Evolutionary conservation across 2,888 invertebrate genomes (phyloP), one percentile per base, ranked within the genome.

Genomic region (Tipula confusa): DNA sequence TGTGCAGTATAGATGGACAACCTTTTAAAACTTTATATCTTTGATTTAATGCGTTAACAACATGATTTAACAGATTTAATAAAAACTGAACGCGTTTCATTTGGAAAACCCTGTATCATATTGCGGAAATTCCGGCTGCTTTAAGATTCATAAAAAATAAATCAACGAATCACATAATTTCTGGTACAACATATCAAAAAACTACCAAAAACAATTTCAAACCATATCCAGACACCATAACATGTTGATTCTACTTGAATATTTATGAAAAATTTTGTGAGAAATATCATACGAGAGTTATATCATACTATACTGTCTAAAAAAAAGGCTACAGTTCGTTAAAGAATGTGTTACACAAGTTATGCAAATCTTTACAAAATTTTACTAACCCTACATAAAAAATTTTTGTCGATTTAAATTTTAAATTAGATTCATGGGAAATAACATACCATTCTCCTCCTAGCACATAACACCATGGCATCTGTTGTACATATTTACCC

Each of bases 221-320:
- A 43, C 43, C 24, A 24, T 64, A 24, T 64, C 64, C 13, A 38
- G 11, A 38, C 36, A 43, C 15, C 43, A 24, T 64, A 64, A 64
- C 64, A 64, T 64, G 64, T 64, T 64, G 64, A 64, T 64, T 64
- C 64, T 64, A 64, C 64, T 64, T 64, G 64, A 64, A 64, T 64
- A 64, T 64, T 64, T 64, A 64, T 64, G 64, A 24, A 64, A 64
- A 43, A 15, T 43, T n/a, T 43, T 64, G 64, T 43, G 64, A 24
- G 64, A 64, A 64, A 18, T 15, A 43, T 33, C 11, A 33, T 33
- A 33, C 33, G 2, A 18, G 24, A 64, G 24, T 24, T 64, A 64
- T 64, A 18, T 64, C 11, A 18, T 24, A 9, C n/a, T 64, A 3
- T 43, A 15, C 24, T 64, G 64, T 64, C 64, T n/a, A n/a, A n/a